Percentiles rank a stretch among this genome's conserved stretches.
These are phyloP conservation scores for Andricus grossulariae DNA, from an alignment of 1,140 invertebrate species.

Conservation along the genomic window DNA sequence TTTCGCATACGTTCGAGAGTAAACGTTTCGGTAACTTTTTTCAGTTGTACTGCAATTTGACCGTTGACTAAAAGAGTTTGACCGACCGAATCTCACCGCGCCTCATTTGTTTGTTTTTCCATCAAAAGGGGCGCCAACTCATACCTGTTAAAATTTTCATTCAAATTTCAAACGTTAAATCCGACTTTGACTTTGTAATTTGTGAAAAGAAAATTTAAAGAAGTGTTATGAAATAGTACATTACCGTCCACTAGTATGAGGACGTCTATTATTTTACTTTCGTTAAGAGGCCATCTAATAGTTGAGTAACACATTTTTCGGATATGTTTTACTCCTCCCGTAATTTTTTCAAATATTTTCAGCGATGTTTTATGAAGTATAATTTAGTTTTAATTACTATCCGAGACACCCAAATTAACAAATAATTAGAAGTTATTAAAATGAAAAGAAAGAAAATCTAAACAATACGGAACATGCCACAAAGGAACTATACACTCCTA, in stretches of 20 bases:
- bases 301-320: too few relatives aligned
- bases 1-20: slow-evolving; percentile 64
- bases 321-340: too few relatives aligned
- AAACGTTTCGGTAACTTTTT: slow-evolving; percentile 59
- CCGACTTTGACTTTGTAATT: background rate
- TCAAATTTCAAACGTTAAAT: background rate
- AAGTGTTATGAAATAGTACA: background rate
- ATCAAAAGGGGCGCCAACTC: slow-evolving; percentile 27
- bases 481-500: too few relatives aligned
- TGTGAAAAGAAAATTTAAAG: background rate
- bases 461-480: too few relatives aligned
- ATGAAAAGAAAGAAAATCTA: too few relatives aligned
- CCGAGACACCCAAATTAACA: too few relatives aligned
- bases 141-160: background rate
- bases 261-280: background rate
- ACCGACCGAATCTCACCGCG: slow-evolving; percentile 40
- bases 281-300: background rate
- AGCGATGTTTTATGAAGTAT: background rate
- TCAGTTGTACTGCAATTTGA: slow-evolving; percentile 64
- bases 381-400: too few relatives aligned
- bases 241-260: background rate
- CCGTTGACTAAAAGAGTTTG: slow-evolving; percentile 51
- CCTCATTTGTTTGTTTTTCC: slow-evolving; percentile 18
- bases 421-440: too few relatives aligned
- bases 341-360: background rate